Evolutionary conservation across 2,888 invertebrate genomes (phyloP), one percentile per base, ranked within the genome.

Genomic region (Heliconius sara): DNA sequence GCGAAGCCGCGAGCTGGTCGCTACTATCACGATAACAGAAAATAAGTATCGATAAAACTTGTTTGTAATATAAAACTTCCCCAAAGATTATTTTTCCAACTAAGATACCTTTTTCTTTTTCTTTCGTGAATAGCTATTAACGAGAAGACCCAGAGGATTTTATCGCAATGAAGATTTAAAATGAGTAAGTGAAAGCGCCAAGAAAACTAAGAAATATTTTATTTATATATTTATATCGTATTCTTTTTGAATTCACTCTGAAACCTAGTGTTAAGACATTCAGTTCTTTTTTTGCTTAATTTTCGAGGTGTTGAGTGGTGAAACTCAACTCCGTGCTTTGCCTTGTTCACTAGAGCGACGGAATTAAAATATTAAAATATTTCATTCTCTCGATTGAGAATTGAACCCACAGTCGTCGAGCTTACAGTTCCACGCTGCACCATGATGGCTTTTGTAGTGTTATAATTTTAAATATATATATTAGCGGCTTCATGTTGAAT

Each of bases 81-180:
- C 57, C 6, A 57, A 72, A 72, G 72, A 57, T 57, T 57, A 52
- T 34, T 30, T 57, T 72, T 52, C 22, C 27, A 57, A 22, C 22
- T 12, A 30, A 67, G 39, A 68, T 68, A 1, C 10, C 12, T 22
- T 47, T 30, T 57, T 52, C 47, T 39, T 65, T 75, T 63, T 39
- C 63, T 39, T 34, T 27, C n/a, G n/a, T 52, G 30, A 76, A 76
- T 52, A 60, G 43, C 70, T 43, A 43, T 13, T 68, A 68, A 68
- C 68, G n/a, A 68, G 43, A 68, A 43, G 6, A 68, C 25, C 68
- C 43, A 43, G 68, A 25, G 43, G 68, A 39, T 77, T 71, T 63
- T 22, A 71, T 70, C 43, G 27, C n/a, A 63, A 71, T 63, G 25
- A 65, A 71, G 43, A 63, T 77, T 60, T 77, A 19, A 71, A 77